Evolutionary conservation across 1,140 invertebrate species (phyloP).

Genomic region (Rhopalosiphum padi): DNA sequence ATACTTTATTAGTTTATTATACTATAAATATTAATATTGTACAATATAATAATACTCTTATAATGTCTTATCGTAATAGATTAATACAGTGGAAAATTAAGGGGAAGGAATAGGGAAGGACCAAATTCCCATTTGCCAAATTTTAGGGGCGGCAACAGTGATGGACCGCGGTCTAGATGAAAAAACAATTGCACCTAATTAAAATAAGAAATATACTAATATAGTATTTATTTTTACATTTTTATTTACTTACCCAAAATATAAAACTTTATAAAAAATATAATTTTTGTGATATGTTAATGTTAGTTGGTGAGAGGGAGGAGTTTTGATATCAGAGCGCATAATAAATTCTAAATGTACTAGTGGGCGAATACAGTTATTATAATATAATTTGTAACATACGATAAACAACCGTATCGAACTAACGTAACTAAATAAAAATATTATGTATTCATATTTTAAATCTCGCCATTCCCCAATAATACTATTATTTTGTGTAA

Average conservation of each 20-base stretch:
- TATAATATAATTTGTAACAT: not conserved
- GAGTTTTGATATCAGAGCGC: not conserved
- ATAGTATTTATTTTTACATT: no score
- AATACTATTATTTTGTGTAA: not conserved
- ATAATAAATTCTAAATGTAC: not conserved
- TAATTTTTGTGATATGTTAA: not conserved
- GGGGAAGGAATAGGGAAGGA: not conserved
- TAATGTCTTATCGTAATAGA: not conserved
- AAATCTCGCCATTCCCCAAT: not conserved
- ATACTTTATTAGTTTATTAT: no score
- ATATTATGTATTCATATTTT: not conserved
- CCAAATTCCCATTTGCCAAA: not conserved
- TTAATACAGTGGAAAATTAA: not conserved
- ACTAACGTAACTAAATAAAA: not conserved
- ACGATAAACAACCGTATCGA: not conserved
- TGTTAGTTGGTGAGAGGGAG: not conserved
- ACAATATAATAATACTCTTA: not conserved
- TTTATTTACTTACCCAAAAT: no score
- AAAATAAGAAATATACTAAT: no score
- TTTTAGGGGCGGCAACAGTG: not conserved
- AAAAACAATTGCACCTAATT: not conserved
- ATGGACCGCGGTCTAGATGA: not conserved
- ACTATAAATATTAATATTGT: not conserved
- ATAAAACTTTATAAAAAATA: no score
- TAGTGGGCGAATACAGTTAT: not conserved